These are phyloP conservation scores for Rhinoptilus africanus DNA, from an alignment of 2,113 vertebrate genomes.

Conservation along the genomic window DNA sequence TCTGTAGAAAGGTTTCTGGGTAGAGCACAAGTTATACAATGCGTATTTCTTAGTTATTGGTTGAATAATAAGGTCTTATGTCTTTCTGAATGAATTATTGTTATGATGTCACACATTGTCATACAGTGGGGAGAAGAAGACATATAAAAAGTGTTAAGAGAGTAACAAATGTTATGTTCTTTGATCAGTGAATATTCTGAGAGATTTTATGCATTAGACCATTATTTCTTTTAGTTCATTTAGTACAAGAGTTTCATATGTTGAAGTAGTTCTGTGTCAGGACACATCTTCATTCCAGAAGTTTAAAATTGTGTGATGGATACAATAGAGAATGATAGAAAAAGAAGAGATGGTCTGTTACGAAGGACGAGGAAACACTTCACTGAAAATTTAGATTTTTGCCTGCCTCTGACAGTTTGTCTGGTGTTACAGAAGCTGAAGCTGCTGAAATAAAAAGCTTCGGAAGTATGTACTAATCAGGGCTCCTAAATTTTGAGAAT, in stretches of 20 bases:
- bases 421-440: neutral
- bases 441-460: neutral
- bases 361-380: neutral
- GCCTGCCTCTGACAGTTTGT: neutral
- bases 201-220: neutral
- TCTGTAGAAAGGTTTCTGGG: neutral
- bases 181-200: neutral
- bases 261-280: neutral
- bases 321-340: neutral
- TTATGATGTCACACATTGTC: neutral
- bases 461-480: neutral
- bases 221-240: neutral
- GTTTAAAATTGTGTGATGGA: neutral
- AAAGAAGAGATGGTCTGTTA: neutral
- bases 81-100: neutral
- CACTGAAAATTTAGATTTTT: neutral
- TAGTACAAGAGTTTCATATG: neutral
- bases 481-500: neutral
- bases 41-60: neutral
- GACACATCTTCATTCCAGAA: neutral
- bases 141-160: neutral
- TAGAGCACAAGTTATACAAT: neutral
- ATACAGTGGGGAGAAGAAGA: neutral
- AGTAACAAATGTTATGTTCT: neutral
- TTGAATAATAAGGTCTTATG: neutral